These are phyloP conservation scores for Synaphobranchus kaupii DNA, from an alignment of 2,797 vertebrate species.

Conservation along the genomic window DNA sequence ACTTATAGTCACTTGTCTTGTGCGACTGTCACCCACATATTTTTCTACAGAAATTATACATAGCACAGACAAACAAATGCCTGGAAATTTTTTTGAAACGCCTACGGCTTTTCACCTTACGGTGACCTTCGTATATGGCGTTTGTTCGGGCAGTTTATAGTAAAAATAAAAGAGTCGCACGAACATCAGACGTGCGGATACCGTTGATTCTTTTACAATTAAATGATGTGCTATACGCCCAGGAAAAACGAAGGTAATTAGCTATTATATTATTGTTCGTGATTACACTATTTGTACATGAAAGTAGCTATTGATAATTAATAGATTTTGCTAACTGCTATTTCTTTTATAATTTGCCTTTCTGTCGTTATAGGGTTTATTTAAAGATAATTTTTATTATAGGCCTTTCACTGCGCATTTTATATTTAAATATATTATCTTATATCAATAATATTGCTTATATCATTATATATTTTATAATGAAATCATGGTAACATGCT, in stretches of 20 bases:
- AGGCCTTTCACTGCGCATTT: no score
- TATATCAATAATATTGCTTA: no score
- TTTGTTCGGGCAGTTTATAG: background rate
- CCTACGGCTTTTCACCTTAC: background rate
- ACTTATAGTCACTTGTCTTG: background rate
- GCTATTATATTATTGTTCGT: background rate
- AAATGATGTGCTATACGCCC: background rate
- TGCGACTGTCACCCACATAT: background rate
- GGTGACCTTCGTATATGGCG: background rate
- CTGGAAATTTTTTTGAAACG: background rate
- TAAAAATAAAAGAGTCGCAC: background rate
- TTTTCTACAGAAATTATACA: background rate
- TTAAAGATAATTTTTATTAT: background rate
- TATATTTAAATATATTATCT: background rate
- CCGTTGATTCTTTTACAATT: background rate
- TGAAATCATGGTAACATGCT: background rate
- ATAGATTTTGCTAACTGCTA: background rate
- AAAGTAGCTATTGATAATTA: background rate
- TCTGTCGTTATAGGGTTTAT: background rate
- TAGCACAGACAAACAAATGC: background rate
- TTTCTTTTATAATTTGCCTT: background rate
- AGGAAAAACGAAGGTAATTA: background rate
- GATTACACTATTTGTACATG: no score
- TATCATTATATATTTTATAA: no score
- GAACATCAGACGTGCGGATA: background rate